phyloP scores from a whole-genome alignment of 1,140 invertebrate species.

The Macrostomum lignano region DNA sequence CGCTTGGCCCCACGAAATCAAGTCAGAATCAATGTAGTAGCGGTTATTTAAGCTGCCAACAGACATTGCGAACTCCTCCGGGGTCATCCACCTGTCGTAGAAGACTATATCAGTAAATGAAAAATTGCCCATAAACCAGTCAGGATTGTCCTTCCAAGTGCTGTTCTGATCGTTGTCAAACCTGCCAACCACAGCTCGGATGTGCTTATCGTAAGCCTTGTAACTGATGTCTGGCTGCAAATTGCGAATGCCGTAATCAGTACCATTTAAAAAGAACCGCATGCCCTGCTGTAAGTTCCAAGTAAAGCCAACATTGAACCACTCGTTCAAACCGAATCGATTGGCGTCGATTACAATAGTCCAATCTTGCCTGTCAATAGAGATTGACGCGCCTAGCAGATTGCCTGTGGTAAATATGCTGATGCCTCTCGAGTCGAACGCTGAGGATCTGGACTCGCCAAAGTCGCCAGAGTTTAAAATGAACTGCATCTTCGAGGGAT shows the following conservation, averaged over 20 bases:
- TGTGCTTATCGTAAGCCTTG: neutral
- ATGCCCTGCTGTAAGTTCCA: neutral
- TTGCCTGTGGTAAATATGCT: slow-evolving; percentile 1
- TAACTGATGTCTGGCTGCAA: neutral
- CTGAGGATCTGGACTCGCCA: neutral
- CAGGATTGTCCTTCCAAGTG: neutral
- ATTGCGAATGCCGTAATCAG: neutral
- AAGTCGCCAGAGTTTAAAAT: neutral
- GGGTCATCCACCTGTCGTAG: no score
- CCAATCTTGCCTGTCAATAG: neutral
- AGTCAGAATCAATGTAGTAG: no score
- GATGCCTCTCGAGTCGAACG: neutral
- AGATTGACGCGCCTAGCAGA: neutral
- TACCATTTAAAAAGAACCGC: slow-evolving; percentile 1
- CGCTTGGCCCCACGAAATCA: no score
- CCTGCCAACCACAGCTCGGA: neutral
- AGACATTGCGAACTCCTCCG: no score
- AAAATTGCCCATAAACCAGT: neutral
- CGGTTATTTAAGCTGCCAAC: no score
- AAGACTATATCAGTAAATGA: neutral
- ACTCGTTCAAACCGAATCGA: slow-evolving; percentile 1
- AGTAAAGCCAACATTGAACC: neutral
- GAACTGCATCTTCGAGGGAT: neutral
- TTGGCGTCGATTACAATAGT: neutral
- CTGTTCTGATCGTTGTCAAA: slow-evolving; percentile 1